Evolutionary conservation across 2,888 invertebrate genomes (phyloP), one percentile per base, ranked within the genome.

Genomic region (Mesorhabditis spiculigera): DNA sequence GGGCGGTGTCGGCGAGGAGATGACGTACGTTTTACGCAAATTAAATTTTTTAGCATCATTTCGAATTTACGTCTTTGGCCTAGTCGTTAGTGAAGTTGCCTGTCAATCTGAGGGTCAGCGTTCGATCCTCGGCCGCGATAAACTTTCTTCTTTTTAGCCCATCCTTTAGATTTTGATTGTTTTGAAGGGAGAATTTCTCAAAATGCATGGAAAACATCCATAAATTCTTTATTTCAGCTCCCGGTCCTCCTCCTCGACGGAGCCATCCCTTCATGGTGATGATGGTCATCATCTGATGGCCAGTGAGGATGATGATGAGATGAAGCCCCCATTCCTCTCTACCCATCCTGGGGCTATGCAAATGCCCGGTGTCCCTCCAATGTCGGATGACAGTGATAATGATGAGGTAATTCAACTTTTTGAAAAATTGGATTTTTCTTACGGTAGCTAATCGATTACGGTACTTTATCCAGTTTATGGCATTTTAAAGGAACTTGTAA

Each of bases 1-100:
- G 6, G 67, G 68, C 1, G 76, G 75, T 28, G 58, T 70, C 16
- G 66, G 66, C 43, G 72, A 68, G 5, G 73, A 68, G 6, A n/a
- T 50, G 58, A 28, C 28, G 28, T 28, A 28, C 1, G 28, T 28
- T 28, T 28, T 28, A 28, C 3, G 28, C 28, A 28, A 1, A 1
- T 28, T 28, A 28, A 28, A 28, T 28, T 28, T n/a, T 28, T 28
- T 1, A 28, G 28, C 28, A 28, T 28, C 28, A 1, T 28, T 28
- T 28, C 28, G 28, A 28, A 28, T 28, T 28, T 28, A 28, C 28
- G n/a, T n/a, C 28, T 28, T 28, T 28, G 28, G 28, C 28, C 28
- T 28, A 28, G 4, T 42, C 4, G 41, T 28, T 6, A 28, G 10
- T 65, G 10, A n/a, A 43, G 67, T 50, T 10, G 4, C 28, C 28